phyloP scores from a whole-genome alignment of 2,888 invertebrate genomes.

The Chesias legatella region DNA sequence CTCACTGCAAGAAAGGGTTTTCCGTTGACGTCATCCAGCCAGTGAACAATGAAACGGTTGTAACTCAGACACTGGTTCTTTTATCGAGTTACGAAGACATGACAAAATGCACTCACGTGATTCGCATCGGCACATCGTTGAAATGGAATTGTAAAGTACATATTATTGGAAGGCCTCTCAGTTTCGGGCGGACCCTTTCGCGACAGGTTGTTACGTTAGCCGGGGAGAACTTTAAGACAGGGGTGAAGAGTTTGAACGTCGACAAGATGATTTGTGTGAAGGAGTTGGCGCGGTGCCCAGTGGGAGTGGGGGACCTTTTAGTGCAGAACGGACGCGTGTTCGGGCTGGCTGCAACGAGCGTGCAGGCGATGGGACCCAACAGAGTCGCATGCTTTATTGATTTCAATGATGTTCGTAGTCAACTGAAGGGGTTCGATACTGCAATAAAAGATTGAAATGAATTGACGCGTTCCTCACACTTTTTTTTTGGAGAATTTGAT shows the following conservation, averaged over 20 bases:
- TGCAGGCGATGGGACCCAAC: slow-evolving; percentile 36
- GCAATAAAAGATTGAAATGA: slow-evolving; percentile 18
- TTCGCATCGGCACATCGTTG: slow-evolving; percentile 42
- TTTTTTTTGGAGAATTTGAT: no score
- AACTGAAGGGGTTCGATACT: slow-evolving; percentile 40
- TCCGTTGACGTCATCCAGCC: slow-evolving; percentile 46
- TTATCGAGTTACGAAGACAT: slow-evolving; percentile 52
- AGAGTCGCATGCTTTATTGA: slow-evolving; percentile 54
- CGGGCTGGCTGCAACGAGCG: slow-evolving; percentile 56
- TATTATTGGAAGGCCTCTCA: slow-evolving; percentile 54
- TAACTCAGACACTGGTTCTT: slow-evolving; percentile 52
- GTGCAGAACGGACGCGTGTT: slow-evolving; percentile 48
- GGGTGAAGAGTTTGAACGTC: slow-evolving; percentile 30
- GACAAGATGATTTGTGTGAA: slow-evolving; percentile 53
- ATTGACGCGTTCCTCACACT: neutral
- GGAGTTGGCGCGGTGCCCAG: slow-evolving; percentile 50
- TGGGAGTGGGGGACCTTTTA: slow-evolving; percentile 59
- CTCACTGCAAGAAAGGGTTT: slow-evolving; percentile 63
- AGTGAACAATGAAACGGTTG: slow-evolving; percentile 46
- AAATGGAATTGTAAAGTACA: slow-evolving; percentile 34
- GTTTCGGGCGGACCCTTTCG: slow-evolving; percentile 45
- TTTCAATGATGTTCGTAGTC: slow-evolving; percentile 37
- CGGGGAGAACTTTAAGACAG: slow-evolving; percentile 13
- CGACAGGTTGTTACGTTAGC: slow-evolving; percentile 47
- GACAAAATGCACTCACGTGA: slow-evolving; percentile 42